phyloP scores from a whole-genome alignment of 1,140 invertebrate genomes.

The Chionoecetes opilio region DNA sequence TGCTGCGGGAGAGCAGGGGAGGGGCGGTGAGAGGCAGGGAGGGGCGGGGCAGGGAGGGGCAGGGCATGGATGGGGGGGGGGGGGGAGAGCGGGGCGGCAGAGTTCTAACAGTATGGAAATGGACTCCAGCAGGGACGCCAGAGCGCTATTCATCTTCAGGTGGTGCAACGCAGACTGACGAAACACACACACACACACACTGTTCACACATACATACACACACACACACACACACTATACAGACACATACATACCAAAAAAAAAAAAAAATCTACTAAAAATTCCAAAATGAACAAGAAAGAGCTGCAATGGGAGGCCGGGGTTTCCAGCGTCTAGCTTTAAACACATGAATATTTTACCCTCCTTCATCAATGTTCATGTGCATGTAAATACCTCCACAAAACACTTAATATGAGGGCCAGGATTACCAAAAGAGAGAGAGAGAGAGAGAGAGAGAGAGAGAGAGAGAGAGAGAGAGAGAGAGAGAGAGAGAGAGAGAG shows the following conservation, averaged over 20 bases:
- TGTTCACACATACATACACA: constrained; percentile 25
- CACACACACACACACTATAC: constrained; percentile 38
- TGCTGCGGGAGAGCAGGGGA: background rate
- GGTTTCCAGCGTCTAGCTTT: no score
- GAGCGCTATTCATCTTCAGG: background rate
- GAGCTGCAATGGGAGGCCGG: no score
- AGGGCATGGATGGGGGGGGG: background rate
- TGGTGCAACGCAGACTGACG: background rate
- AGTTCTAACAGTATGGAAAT: background rate
- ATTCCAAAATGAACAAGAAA: no score
- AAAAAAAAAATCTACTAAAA: background rate
- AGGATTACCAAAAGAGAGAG: background rate
- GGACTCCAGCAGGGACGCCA: background rate
- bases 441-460: constrained; percentile 9
- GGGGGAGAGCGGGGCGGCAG: background rate
- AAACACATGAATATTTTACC: no score
- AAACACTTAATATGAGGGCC: no score
- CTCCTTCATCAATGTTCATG: no score
- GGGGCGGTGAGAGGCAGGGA: background rate
- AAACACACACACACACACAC: constrained; percentile 5
- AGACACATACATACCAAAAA: background rate
- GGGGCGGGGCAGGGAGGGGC: background rate
- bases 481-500: constrained; percentile 47
- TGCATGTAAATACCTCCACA: no score
- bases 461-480: background rate